These are phyloP conservation scores for Verasper variegatus DNA, from an alignment of 2,113 vertebrate species.

Conservation along the genomic window DNA sequence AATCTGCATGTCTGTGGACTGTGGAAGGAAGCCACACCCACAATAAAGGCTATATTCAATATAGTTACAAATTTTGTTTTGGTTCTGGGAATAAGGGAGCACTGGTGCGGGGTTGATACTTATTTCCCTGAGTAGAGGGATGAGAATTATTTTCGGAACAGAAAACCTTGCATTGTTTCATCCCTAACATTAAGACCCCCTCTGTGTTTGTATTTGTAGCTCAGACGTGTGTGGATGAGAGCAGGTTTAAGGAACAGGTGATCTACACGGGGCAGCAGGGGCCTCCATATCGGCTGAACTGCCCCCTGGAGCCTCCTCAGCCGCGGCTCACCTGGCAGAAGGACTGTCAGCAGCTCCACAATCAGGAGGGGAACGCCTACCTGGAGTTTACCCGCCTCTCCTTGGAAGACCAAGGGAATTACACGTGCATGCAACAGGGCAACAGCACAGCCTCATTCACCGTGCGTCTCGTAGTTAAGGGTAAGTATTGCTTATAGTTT, in stretches of 20 bases:
- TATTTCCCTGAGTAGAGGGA: no score
- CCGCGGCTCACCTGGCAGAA: constrained; percentile 62
- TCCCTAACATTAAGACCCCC: no score
- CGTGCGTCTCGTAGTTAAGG: constrained; percentile 62
- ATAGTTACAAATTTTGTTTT: no score
- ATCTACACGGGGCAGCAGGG: constrained; percentile 28
- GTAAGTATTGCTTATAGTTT: constrained; percentile 38
- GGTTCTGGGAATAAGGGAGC: no score
- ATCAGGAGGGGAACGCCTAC: constrained; percentile 43
- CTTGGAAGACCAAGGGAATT: constrained; percentile 64
- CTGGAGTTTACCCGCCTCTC: constrained; percentile 60
- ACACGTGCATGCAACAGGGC: constrained; percentile 62
- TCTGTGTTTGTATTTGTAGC: constrained; percentile 45
- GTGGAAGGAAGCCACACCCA: no score
- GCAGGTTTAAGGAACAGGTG: constrained; percentile 48
- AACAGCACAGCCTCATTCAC: constrained; percentile 61
- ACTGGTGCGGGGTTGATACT: no score
- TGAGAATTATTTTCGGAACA: no score
- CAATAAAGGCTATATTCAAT: no score
- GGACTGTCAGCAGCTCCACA: constrained; percentile 51
- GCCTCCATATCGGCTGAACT: constrained; percentile 55
- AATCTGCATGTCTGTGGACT: no score
- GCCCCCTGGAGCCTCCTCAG: constrained; percentile 38
- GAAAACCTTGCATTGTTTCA: no score
- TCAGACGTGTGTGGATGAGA: constrained; percentile 64